phyloP scores from a whole-genome alignment of 2,888 invertebrate species.

The Apamea crenata region DNA sequence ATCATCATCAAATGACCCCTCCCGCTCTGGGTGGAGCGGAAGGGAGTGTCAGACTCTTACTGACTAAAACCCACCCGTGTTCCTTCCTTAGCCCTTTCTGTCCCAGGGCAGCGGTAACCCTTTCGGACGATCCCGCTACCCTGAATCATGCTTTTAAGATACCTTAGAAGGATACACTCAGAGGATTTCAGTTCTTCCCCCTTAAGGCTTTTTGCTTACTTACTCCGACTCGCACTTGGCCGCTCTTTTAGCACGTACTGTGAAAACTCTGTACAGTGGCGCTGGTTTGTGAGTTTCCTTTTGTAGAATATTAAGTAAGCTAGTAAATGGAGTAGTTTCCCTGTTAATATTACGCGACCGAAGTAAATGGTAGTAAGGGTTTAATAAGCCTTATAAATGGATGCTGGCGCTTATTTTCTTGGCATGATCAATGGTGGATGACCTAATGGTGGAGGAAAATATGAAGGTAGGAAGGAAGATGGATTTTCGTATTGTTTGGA shows the following conservation, averaged over 20 bases:
- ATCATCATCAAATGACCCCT: no score
- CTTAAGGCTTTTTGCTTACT: not conserved
- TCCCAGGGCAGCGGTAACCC: no score
- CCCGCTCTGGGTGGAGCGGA: no score
- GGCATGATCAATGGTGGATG: no score
- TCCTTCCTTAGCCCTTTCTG: no score
- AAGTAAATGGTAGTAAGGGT: constrained; percentile 11
- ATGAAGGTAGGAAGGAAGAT: not conserved
- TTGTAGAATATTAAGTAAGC: constrained; percentile 52
- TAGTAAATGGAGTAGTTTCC: constrained; percentile 18
- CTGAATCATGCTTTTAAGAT: no score
- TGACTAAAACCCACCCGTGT: no score
- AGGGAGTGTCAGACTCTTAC: no score
- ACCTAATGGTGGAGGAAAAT: not conserved
- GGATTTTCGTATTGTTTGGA: not conserved
- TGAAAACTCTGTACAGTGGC: constrained; percentile 38
- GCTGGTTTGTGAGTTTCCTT: constrained; percentile 43
- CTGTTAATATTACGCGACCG: constrained; percentile 27
- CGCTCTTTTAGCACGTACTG: constrained; percentile 46
- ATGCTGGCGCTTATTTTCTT: constrained; percentile 10
- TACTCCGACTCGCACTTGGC: not conserved
- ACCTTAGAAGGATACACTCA: no score
- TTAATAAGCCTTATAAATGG: constrained; percentile 17
- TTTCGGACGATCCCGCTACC: no score
- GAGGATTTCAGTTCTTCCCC: no score